Conservation (phyloP, 2,888 invertebrate genomes). For the Machimus rusticus region DNA sequence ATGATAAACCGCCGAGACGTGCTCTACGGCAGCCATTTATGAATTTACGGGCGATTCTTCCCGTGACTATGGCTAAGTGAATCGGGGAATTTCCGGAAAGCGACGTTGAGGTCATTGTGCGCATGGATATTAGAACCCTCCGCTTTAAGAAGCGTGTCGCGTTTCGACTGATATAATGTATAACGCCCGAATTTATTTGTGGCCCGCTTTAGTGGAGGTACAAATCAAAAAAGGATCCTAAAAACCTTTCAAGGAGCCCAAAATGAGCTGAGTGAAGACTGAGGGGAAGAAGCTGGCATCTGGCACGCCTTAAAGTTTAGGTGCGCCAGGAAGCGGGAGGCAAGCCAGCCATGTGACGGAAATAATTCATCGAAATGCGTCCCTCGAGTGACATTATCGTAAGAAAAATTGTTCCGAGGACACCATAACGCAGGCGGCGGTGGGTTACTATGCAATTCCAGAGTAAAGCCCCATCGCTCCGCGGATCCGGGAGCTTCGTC, state of each 20-base stretch:
- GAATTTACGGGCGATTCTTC: slow-evolving; percentile 26
- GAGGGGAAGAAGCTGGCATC: neutral
- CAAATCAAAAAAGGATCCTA: slow-evolving; percentile 37
- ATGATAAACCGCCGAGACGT: slow-evolving; percentile 38
- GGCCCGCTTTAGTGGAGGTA: slow-evolving; percentile 4
- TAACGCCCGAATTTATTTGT: slow-evolving; percentile 21
- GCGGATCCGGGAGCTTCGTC: neutral
- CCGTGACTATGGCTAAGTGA: neutral
- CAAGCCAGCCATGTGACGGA: slow-evolving; percentile 45
- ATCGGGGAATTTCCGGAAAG: slow-evolving; percentile 5
- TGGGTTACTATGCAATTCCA: neutral
- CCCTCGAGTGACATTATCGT: slow-evolving; percentile 62
- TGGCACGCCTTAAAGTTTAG: slow-evolving; percentile 48
- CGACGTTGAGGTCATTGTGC: neutral
- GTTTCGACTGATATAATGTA: neutral
- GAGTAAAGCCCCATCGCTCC: neutral
- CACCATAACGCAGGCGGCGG: slow-evolving; percentile 42
- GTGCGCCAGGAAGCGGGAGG: slow-evolving; percentile 39
- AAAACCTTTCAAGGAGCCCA: slow-evolving; percentile 30
- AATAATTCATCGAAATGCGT: slow-evolving; percentile 65
- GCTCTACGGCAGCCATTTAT: slow-evolving; percentile 34
- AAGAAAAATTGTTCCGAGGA: slow-evolving; percentile 52
- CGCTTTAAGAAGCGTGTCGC: neutral
- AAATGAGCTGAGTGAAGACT: neutral
- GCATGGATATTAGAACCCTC: neutral